Conservation (phyloP, 2,888 invertebrate genomes). For the Diaprepes abbreviatus region DNA sequence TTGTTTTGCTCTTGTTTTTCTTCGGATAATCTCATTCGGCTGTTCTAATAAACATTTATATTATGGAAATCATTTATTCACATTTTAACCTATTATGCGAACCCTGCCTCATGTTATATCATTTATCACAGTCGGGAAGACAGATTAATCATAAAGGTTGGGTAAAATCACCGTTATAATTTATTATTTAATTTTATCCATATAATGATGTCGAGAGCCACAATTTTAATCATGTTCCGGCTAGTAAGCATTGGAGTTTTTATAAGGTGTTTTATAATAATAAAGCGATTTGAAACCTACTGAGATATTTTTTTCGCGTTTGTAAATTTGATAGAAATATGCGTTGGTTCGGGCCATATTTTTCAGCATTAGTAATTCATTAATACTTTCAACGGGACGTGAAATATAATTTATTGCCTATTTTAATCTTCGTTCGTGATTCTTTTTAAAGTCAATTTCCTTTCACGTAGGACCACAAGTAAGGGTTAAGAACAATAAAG, state of each 20-base stretch:
- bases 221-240: not conserved
- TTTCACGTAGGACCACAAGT: too few species aligned
- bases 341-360: too few species aligned
- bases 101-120: not conserved
- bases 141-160: conserved; percentile 13
- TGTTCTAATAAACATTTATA: not conserved
- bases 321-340: too few species aligned
- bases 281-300: too few species aligned
- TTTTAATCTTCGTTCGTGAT: too few species aligned
- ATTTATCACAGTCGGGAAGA: not conserved
- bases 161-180: conserved; percentile 13
- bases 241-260: not conserved
- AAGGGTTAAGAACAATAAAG: too few species aligned
- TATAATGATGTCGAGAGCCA: conserved; percentile 3
- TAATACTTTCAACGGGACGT: too few species aligned
- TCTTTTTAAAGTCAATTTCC: too few species aligned
- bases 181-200: conserved; percentile 9
- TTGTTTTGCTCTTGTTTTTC: not conserved
- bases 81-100: not conserved
- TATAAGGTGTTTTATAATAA: not conserved
- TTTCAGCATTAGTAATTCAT: too few species aligned
- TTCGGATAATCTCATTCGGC: not conserved
- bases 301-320: too few species aligned
- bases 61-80: conserved; percentile 1
- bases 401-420: too few species aligned